These are phyloP conservation scores for Gobiocypris rarus DNA, from an alignment of 2,113 vertebrate genomes.

Conservation along the genomic window DNA sequence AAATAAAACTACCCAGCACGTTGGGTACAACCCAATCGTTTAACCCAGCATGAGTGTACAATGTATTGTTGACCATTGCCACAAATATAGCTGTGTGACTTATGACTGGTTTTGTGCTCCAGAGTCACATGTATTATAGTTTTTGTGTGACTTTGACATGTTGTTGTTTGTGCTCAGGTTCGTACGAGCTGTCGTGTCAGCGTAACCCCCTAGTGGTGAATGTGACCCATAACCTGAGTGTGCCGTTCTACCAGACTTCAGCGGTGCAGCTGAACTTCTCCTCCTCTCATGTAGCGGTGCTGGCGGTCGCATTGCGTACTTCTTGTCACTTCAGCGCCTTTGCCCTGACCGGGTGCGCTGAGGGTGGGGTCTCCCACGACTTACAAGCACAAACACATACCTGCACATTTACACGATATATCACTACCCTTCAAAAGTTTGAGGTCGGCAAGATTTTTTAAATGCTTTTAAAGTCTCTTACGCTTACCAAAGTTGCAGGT, in stretches of 20 bases:
- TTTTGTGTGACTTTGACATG: background rate
- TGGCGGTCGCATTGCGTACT: slow-evolving; percentile 85
- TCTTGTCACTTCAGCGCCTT: slow-evolving; percentile 76
- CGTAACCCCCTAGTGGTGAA: slow-evolving; percentile 86
- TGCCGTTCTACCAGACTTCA: slow-evolving; percentile 66
- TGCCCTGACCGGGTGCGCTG: slow-evolving; percentile 77
- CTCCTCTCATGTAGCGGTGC: slow-evolving; percentile 81
- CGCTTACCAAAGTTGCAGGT: background rate
- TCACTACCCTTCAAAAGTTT: background rate
- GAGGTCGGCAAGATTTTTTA: background rate
- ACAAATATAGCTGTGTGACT: too few species aligned
- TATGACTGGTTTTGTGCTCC: too few species aligned
- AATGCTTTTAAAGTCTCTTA: background rate
- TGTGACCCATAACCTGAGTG: slow-evolving; percentile 73
- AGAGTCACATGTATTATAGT: background rate
- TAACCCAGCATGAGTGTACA: too few species aligned
- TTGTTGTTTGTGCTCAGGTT: slow-evolving; percentile 71
- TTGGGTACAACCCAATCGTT: too few species aligned
- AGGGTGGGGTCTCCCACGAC: slow-evolving; percentile 75
- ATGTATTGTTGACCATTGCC: too few species aligned
- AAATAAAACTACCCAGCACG: too few species aligned
- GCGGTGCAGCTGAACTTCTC: slow-evolving; percentile 86
- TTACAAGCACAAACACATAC: slow-evolving; percentile 49
- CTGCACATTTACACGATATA: background rate
- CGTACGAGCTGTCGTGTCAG: slow-evolving; percentile 84